A percentile compares a stretch with the other conserved stretches of the same genome.
Conservation (phyloP, 2,888 invertebrate genomes). For the Pimpla rufipes region DNA sequence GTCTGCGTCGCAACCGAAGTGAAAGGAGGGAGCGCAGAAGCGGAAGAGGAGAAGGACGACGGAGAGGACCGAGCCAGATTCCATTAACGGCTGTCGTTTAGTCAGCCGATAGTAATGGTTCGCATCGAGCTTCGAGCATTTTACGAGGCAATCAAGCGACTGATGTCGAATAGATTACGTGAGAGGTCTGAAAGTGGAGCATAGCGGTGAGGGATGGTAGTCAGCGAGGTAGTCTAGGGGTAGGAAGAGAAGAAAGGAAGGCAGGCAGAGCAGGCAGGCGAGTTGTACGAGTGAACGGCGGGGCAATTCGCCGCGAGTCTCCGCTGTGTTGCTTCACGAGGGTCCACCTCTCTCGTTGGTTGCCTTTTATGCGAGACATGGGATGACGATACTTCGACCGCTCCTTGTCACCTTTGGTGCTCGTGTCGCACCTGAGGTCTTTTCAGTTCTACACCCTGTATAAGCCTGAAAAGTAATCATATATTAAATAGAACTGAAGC, state of each 20-base stretch:
- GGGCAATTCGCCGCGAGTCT: constrained; percentile 50
- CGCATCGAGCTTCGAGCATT: constrained; percentile 74
- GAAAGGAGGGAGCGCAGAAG: constrained; percentile 29
- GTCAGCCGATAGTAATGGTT: constrained; percentile 77
- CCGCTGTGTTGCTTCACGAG: constrained; percentile 19
- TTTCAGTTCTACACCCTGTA: constrained; percentile 70
- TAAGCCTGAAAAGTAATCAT: constrained; percentile 74
- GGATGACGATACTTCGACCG: constrained; percentile 46
- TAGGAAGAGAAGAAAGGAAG: constrained; percentile 27
- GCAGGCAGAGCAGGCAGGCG: constrained; percentile 19
- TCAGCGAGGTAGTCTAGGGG: constrained; percentile 10
- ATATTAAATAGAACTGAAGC: constrained; percentile 79
- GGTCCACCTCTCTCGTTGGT: constrained; percentile 31
- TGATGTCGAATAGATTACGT: constrained; percentile 78
- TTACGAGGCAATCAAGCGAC: constrained; percentile 78
- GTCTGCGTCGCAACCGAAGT: not conserved
- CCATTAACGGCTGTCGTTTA: constrained; percentile 80
- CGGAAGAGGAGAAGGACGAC: constrained; percentile 13
- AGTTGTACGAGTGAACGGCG: constrained; percentile 14
- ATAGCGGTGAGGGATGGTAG: constrained; percentile 44
- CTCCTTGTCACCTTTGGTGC: not conserved
- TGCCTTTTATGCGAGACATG: constrained; percentile 71
- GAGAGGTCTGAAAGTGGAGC: constrained; percentile 72
- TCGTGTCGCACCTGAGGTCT: constrained; percentile 43
- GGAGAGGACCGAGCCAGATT: constrained; percentile 70